Base-by-base conservation (phyloP, 2,888 invertebrate genomes). In the Crepidodera aurea region DNA sequence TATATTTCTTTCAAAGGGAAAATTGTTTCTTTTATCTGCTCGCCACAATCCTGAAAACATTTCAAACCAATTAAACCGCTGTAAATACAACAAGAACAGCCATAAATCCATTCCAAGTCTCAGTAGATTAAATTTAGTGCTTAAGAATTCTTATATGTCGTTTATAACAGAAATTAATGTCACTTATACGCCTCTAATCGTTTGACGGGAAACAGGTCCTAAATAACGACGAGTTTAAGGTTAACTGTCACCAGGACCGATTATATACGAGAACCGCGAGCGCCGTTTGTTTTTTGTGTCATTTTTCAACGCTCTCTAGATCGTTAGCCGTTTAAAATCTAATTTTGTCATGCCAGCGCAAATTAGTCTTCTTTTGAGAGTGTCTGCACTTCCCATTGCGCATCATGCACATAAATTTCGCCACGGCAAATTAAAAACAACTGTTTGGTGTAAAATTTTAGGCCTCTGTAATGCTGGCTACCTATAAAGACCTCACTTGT, bases 241-340 rank as follows among this genome's bases (percentile, higher is more conserved):
- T 65, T 65, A 64, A 68, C 65, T 65, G 68, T 69, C 71, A 70
- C 67, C 68, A 70, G 65, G 66, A 48, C 62, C 62, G 68, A 66
- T 75, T 76, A 77, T 77, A 75, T 77, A 77, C 77, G 25, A 53
- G 16, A 60, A 63, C 71, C 60, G 64, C 69, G 50, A 65, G 68
- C 64, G 63, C 71, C 69, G 73, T 74, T 72, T 70, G 71, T 76
- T 75, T 75, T 76, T 76, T 71, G 71, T 71, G 69, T 78, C 77
- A 78, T 79, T 80, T 79, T 79, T 80, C 80, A 78, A 75, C 77
- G 78, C 76, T 74, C 68, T 71, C 71, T 72, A 73, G 77, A 79
- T 80, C 81, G 79, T 81, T 80, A 81, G 77, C 75, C 78, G 80
- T 80, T 80, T 81, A 81, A 81, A 80, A 78, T 81, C 81, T 81